Evolutionary conservation across 2,113 vertebrate genomes (phyloP).

Genomic region (Hemiscyllium ocellatum): DNA sequence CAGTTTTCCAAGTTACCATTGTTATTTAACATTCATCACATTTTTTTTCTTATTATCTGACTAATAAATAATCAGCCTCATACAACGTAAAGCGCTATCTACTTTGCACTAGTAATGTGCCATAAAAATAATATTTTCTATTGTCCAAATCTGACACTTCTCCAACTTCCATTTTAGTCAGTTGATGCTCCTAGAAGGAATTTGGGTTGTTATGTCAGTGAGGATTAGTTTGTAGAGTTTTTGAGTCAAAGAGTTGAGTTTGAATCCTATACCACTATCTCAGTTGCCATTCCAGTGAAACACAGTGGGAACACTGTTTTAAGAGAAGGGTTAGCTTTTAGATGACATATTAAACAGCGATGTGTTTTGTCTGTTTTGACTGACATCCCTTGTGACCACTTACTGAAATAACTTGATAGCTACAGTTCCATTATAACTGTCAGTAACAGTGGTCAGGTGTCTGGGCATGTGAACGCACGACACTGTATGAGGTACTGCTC

Average conservation of each 20-base stretch:
- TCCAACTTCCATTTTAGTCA: not conserved
- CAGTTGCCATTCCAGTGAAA: not conserved
- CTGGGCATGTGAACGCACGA: no score
- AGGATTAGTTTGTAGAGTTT: not conserved
- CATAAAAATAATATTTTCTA: not conserved
- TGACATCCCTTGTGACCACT: not conserved
- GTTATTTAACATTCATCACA: slow-evolving; percentile 17
- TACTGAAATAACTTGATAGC: not conserved
- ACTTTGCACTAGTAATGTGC: not conserved
- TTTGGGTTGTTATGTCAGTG: not conserved
- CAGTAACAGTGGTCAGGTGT: not conserved
- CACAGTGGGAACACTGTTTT: not conserved
- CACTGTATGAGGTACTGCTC: no score
- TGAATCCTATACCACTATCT: not conserved
- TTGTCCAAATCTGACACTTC: not conserved
- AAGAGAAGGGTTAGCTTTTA: not conserved
- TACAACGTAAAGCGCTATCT: not conserved
- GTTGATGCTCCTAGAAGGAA: not conserved
- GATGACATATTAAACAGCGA: not conserved
- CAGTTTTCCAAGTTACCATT: not conserved
- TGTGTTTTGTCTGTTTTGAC: not conserved
- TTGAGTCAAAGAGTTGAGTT: not conserved
- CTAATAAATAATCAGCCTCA: not conserved
- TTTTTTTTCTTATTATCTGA: not conserved
- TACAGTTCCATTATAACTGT: not conserved